Conservation (phyloP, 2,113 vertebrate genomes). For the Amblyornis subalaris region DNA sequence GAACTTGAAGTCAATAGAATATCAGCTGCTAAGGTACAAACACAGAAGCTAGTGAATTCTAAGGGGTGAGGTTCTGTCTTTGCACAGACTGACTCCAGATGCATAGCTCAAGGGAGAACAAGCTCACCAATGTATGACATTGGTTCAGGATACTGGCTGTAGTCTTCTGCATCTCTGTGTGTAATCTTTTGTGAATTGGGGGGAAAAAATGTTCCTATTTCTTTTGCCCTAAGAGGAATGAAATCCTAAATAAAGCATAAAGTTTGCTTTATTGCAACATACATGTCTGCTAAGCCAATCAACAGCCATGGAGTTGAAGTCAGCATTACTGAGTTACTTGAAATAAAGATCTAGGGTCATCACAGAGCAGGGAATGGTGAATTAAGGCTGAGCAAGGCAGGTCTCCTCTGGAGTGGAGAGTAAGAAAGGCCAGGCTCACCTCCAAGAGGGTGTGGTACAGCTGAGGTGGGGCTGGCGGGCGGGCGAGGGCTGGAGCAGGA, state of each 20-base stretch:
- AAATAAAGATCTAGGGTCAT: neutral
- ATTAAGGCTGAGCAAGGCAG: neutral
- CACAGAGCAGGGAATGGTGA: neutral
- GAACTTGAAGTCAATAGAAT: neutral
- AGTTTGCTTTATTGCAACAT: neutral
- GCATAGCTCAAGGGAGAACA: neutral
- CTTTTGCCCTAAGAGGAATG: neutral
- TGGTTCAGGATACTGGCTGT: neutral
- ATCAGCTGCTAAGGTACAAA: neutral
- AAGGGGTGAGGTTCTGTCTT: neutral
- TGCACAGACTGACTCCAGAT: neutral
- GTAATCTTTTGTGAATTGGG: neutral
- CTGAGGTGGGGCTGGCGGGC: neutral
- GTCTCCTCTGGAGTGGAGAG: neutral
- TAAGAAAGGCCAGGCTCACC: neutral
- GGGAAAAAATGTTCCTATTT: neutral
- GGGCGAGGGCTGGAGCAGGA: neutral
- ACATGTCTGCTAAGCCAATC: neutral
- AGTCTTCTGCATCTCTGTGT: neutral
- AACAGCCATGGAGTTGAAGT: neutral
- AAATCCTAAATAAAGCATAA: neutral
- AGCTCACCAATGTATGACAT: neutral
- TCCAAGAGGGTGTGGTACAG: neutral
- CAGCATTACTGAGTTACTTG: neutral
- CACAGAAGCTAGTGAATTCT: neutral